Percentiles rank a stretch among this genome's conserved stretches.
These are phyloP conservation scores for Monodelphis domestica DNA, from an alignment of 2,797 vertebrate genomes.

Conservation along the genomic window DNA sequence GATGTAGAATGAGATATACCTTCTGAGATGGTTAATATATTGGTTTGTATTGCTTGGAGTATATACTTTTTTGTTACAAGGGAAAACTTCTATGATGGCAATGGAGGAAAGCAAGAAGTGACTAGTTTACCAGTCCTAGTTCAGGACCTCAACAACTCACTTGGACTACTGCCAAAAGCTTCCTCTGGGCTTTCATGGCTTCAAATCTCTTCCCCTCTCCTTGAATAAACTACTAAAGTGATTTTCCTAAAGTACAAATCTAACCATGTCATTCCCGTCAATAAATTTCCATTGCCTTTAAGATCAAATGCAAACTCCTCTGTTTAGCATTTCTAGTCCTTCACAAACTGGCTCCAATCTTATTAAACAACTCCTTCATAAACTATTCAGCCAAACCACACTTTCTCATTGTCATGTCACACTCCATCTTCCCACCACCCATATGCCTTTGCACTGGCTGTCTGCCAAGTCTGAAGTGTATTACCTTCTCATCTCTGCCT, in stretches of 20 bases:
- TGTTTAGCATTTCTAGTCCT: neutral
- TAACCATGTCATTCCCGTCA: too few species aligned
- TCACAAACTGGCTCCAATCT: neutral
- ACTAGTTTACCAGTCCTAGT: too few species aligned
- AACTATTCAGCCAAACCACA: neutral
- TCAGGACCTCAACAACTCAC: neutral
- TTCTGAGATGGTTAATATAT: neutral
- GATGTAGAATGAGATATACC: too few species aligned
- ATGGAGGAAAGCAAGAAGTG: neutral
- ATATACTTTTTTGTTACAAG: neutral
- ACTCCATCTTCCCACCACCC: neutral
- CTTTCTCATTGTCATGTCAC: neutral
- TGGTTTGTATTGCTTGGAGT: neutral
- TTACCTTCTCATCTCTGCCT: neutral
- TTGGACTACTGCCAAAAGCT: neutral
- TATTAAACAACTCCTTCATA: neutral
- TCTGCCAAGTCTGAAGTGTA: neutral
- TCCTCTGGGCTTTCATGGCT: neutral
- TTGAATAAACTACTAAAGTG: neutral
- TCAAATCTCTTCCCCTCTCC: neutral
- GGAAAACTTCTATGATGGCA: neutral
- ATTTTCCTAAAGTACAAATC: too few species aligned
- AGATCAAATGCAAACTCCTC: too few species aligned
- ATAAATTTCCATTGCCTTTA: too few species aligned
- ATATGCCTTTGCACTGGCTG: neutral